Evolutionary conservation across 1,140 invertebrate species (phyloP).

Genomic region (Drosophila miranda): DNA sequence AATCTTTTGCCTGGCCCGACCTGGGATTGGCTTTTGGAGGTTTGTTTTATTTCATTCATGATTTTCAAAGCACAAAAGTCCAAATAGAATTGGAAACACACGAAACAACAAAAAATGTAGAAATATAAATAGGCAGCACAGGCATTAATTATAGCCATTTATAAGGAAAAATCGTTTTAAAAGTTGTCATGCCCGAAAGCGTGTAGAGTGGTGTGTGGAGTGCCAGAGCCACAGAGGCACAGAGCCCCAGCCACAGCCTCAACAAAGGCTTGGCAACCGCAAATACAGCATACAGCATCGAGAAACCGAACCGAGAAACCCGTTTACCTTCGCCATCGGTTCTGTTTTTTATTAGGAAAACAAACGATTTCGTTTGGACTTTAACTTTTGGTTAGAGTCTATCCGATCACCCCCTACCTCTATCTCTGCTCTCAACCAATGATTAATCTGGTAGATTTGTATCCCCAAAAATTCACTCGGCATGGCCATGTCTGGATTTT

Average conservation of each 20-base stretch:
- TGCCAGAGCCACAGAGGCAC: too few species aligned
- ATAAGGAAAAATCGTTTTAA: slow-evolving; percentile 70
- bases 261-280: slow-evolving; percentile 32
- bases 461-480: slow-evolving; percentile 1
- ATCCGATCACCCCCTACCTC: slow-evolving; percentile 25
- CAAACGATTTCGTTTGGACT: slow-evolving; percentile 53
- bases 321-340: slow-evolving; percentile 63
- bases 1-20: not conserved
- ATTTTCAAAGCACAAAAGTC: slow-evolving; percentile 36
- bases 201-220: not conserved
- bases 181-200: slow-evolving; percentile 63
- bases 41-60: slow-evolving; percentile 58
- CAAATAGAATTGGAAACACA: slow-evolving; percentile 34
- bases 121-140: slow-evolving; percentile 34
- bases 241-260: slow-evolving; percentile 19
- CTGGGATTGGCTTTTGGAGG: slow-evolving; percentile 11
- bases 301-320: slow-evolving; percentile 29
- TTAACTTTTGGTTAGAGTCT: slow-evolving; percentile 37
- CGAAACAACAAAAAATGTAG: slow-evolving; percentile 14
- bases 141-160: slow-evolving; percentile 71
- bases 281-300: slow-evolving; percentile 1
- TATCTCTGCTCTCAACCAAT: slow-evolving; percentile 11
- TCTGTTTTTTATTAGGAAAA: slow-evolving; percentile 60
- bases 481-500: not conserved
- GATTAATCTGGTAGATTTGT: slow-evolving; percentile 31